Base-by-base conservation (phyloP, 1,140 invertebrate species). In the Scaptomyza montana region DNA sequence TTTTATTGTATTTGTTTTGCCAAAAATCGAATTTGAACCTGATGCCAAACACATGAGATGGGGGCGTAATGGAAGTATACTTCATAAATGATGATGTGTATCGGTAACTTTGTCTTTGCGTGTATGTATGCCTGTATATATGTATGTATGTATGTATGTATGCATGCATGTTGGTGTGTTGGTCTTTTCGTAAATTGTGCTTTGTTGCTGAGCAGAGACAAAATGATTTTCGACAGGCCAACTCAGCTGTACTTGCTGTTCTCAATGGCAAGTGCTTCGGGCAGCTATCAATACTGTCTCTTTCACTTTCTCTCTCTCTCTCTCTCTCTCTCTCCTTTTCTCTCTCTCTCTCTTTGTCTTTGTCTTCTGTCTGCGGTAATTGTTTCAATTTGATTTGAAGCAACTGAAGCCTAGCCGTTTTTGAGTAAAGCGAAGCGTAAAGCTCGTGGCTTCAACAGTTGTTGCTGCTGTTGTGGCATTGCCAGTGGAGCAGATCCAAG, bases 351-450 rank as follows among this genome's bases (percentile, higher is more conserved):
- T 9, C 8, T 36, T 0, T 9, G 0, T 36, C 6, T 36, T 2
- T 36, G 33, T 36, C 33, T 36, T 36, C 2, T 9, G 33, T 56
- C 67, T 66, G 74, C 67, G 61, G 66, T 84, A 89, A 89, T 89
- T 89, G 84, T 89, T 80, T 75, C 84, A 89, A 89, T 89, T 89
- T 72, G 84, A 89, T 82, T 89, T 89, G 77, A 47, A 64, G 72
- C 78, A 87, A 82, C 70, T 82, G 66, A 77, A 78, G 82, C 82
- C 64, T 61, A 64, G 51, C 70, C 41, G 50, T 45, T 19, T 56
- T 45, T 19, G 65, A 67, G 66, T 57, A 46, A 28, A 53, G 57
- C 28, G 16, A 30, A 46, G 41, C 41, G 50, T 19, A 62, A 46
- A 62, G 66, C 49, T 49, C 45, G 16, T 19, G n/a, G 43, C 55